A percentile compares a stretch with the other conserved stretches of the same genome.
phyloP scores from a whole-genome alignment of 2,888 invertebrate genomes.

The Heliconius sara region DNA sequence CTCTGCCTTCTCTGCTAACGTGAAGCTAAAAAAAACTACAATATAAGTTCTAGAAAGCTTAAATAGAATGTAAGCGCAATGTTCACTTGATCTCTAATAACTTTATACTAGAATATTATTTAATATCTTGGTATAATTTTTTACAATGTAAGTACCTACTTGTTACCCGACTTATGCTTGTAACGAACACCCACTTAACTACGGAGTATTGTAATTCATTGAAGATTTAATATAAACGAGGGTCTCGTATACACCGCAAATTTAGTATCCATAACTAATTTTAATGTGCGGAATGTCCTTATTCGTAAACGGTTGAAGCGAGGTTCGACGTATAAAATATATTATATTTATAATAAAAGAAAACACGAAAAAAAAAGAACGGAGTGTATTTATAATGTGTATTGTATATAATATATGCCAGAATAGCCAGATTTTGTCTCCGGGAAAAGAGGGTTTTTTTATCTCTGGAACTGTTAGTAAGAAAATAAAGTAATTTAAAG shows the following conservation, averaged over 20 bases:
- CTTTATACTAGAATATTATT: not conserved
- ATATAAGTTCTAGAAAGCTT: not conserved
- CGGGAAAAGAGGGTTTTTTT: too few species aligned
- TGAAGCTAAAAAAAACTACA: not conserved
- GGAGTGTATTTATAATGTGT: too few species aligned
- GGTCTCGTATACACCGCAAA: not conserved
- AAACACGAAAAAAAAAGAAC: too few species aligned
- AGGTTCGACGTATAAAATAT: not conserved
- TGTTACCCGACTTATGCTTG: not conserved
- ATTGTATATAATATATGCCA: too few species aligned
- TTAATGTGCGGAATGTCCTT: not conserved
- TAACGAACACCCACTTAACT: not conserved
- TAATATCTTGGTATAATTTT: not conserved
- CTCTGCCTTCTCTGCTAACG: too few species aligned
- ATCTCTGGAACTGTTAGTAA: too few species aligned
- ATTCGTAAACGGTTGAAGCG: not conserved
- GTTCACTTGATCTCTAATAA: not conserved
- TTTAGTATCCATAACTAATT: conserved; percentile 5
- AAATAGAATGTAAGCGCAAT: not conserved
- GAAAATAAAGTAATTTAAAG: too few species aligned
- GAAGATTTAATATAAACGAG: conserved; percentile 9
- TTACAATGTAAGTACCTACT: not conserved
- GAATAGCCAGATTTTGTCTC: too few species aligned
- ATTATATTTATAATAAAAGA: too few species aligned
- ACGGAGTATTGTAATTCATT: not conserved